Percentiles rank a stretch among this genome's conserved stretches.
Evolutionary conservation across 2,113 vertebrate species (phyloP).

Genomic region (Lampris incognitus): DNA sequence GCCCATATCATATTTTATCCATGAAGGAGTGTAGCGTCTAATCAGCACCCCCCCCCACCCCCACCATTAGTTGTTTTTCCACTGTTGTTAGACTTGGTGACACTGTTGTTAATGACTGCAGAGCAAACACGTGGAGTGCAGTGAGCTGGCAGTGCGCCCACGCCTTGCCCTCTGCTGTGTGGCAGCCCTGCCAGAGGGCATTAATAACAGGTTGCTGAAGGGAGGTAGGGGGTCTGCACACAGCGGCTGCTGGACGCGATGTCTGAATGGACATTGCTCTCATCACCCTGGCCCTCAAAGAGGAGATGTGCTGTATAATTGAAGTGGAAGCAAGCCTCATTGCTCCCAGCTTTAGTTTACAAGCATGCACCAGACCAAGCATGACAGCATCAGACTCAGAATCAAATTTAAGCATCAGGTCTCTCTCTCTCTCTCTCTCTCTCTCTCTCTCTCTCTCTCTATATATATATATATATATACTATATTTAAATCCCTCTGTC

Average conservation of each 20-base stretch:
- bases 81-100: slow-evolving; percentile 64
- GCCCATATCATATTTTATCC: slow-evolving; percentile 51
- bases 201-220: slow-evolving; percentile 32
- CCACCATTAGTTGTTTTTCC: slow-evolving; percentile 60
- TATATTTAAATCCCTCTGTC: too few relatives aligned
- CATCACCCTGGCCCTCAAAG: background rate
- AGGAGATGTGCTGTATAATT: background rate
- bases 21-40: slow-evolving; percentile 54
- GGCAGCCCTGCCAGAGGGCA: slow-evolving; percentile 52
- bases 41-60: slow-evolving; percentile 41
- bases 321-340: background rate
- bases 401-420: too few relatives aligned
- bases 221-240: slow-evolving; percentile 6
- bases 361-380: too few relatives aligned
- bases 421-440: too few relatives aligned
- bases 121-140: slow-evolving; percentile 60
- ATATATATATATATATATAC: too few relatives aligned
- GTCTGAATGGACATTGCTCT: slow-evolving; percentile 31
- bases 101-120: slow-evolving; percentile 66
- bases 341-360: background rate
- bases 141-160: slow-evolving; percentile 65
- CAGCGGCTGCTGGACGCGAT: background rate
- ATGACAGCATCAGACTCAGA: too few relatives aligned
- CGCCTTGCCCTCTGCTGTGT: slow-evolving; percentile 59
- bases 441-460: too few relatives aligned